Conservation (phyloP, 2,113 vertebrate species). For the Mesitornis unicolor region DNA sequence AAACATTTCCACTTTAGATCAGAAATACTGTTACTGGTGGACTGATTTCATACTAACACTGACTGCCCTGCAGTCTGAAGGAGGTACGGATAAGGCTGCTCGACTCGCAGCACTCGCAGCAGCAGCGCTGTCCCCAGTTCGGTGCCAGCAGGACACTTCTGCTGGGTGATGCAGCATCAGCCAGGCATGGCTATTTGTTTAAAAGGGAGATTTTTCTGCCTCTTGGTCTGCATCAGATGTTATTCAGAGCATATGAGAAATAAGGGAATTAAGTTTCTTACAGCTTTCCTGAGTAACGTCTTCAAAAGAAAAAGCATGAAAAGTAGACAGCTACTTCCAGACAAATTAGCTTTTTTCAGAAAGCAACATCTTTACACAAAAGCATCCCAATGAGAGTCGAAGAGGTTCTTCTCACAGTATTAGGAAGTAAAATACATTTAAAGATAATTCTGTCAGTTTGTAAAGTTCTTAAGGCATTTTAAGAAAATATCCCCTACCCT, state of each 20-base stretch:
- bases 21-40: background rate
- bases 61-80: background rate
- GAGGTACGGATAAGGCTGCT: background rate
- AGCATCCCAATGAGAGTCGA: background rate
- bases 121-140: background rate
- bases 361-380: background rate
- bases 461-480: background rate
- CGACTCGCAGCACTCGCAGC: rapidly evolving
- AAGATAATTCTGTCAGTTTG: background rate
- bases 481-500: background rate
- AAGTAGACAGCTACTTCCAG: background rate
- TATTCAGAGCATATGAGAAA: background rate
- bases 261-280: background rate
- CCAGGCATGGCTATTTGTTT: background rate
- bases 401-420: background rate
- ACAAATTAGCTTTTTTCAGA: background rate
- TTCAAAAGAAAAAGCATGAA: background rate
- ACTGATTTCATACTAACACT: background rate
- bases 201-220: background rate
- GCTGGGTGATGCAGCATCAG: background rate
- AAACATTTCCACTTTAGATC: background rate
- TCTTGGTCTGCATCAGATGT: background rate
- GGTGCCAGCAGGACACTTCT: background rate
- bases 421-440: background rate
- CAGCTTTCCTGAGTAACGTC: background rate